Evolutionary conservation across 2,888 invertebrate genomes (phyloP).

Genomic region (Mylabris sibirica): DNA sequence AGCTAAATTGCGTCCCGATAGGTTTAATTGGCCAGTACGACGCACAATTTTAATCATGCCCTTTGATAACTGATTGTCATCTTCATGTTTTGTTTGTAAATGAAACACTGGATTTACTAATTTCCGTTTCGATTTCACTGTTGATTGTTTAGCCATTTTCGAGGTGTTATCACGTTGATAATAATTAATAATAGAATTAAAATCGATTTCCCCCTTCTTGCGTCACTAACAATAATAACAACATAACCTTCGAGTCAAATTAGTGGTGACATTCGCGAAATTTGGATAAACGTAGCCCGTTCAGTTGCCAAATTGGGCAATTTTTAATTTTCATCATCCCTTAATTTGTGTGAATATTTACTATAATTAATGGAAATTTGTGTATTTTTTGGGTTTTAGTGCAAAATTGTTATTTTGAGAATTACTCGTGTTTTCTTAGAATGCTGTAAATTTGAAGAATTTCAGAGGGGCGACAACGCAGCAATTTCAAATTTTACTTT

Average conservation of each 20-base stretch:
- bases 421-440: too few relatives aligned
- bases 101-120: conserved; percentile 70
- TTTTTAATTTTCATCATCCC: too few relatives aligned
- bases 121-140: conserved; percentile 57
- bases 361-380: too few relatives aligned
- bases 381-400: too few relatives aligned
- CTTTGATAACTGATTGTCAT: conserved; percentile 72
- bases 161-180: background rate
- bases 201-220: background rate
- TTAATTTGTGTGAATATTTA: too few relatives aligned
- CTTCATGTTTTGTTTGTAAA: conserved; percentile 74
- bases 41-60: conserved; percentile 81
- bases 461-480: too few relatives aligned
- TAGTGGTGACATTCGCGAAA: background rate
- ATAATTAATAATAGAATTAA: background rate
- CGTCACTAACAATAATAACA: background rate
- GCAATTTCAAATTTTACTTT: too few relatives aligned
- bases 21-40: conserved; percentile 80
- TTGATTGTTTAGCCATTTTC: conserved; percentile 53
- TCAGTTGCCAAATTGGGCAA: too few relatives aligned
- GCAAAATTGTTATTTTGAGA: too few relatives aligned
- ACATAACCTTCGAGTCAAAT: conserved; percentile 6
- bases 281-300: background rate
- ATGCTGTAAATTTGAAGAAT: too few relatives aligned
- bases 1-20: conserved; percentile 77